Evolutionary conservation across 1,140 invertebrate species (phyloP).

Genomic region (Psilanteris sp.): DNA sequence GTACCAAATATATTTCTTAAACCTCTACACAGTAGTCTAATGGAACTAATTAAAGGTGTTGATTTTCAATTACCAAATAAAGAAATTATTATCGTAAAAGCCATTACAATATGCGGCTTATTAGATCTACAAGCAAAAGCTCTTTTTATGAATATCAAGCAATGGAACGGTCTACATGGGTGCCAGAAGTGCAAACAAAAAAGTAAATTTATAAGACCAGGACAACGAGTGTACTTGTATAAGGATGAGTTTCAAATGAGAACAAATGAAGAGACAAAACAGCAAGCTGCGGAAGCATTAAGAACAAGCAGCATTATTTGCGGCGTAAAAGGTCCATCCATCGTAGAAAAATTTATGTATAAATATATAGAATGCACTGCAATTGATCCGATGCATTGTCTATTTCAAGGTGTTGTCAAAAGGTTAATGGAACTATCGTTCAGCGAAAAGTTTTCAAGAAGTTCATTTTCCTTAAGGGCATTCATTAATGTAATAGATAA

Average conservation of each 20-base stretch:
- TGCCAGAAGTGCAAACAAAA: too few relatives aligned
- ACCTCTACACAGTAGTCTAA: background rate
- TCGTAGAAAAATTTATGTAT: background rate
- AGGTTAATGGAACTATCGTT: too few relatives aligned
- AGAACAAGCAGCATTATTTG: background rate
- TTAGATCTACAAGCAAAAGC: conserved; percentile 16
- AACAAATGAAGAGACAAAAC: background rate
- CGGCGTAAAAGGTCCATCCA: conserved; percentile 30
- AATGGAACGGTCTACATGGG: too few relatives aligned
- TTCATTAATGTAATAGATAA: background rate
- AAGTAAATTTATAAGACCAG: background rate
- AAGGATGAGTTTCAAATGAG: too few relatives aligned
- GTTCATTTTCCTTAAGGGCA: too few relatives aligned
- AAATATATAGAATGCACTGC: too few relatives aligned
- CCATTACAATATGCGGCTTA: conserved; percentile 30
- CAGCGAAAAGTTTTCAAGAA: too few relatives aligned
- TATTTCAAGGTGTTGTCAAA: too few relatives aligned
- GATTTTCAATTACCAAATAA: too few relatives aligned
- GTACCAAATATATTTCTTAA: too few relatives aligned
- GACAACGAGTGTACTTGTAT: background rate
- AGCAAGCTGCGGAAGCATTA: too few relatives aligned
- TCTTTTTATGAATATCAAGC: conserved; percentile 25
- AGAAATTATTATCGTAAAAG: conserved; percentile 8
- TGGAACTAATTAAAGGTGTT: conserved; percentile 6
- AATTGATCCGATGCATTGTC: too few relatives aligned